These are phyloP conservation scores for Phyllostomus hastatus DNA, from an alignment of 2,113 vertebrate species.

Conservation along the genomic window DNA sequence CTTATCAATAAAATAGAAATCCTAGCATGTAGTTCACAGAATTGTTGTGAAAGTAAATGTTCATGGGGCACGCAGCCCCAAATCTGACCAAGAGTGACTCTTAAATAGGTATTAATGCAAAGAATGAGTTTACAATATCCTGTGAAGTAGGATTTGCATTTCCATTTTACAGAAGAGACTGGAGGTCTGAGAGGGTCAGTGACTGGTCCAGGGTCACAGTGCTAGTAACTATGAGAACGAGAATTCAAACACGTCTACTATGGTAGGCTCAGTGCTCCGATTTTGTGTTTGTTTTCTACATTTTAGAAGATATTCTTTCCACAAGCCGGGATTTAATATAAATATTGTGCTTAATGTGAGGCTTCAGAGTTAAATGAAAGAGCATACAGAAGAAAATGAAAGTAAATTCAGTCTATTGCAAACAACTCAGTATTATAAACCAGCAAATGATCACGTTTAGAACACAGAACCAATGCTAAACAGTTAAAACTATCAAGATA, in stretches of 20 bases:
- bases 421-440: neutral
- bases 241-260: neutral
- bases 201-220: neutral
- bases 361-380: neutral
- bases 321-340: neutral
- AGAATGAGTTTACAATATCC: neutral
- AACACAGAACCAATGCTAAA: neutral
- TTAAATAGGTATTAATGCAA: neutral
- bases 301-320: constrained; percentile 17
- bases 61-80: neutral
- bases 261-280: neutral
- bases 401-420: neutral
- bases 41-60: neutral
- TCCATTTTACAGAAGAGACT: neutral
- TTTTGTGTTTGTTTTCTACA: neutral
- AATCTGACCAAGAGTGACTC: neutral
- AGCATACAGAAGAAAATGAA: neutral
- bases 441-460: neutral
- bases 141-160: neutral
- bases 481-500: neutral
- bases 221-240: neutral
- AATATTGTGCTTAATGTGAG: neutral
- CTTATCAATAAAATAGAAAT: neutral
- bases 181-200: neutral
- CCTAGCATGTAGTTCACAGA: neutral